These are phyloP conservation scores for Dicycla oo DNA, from an alignment of 2,888 invertebrate species.

Conservation along the genomic window DNA sequence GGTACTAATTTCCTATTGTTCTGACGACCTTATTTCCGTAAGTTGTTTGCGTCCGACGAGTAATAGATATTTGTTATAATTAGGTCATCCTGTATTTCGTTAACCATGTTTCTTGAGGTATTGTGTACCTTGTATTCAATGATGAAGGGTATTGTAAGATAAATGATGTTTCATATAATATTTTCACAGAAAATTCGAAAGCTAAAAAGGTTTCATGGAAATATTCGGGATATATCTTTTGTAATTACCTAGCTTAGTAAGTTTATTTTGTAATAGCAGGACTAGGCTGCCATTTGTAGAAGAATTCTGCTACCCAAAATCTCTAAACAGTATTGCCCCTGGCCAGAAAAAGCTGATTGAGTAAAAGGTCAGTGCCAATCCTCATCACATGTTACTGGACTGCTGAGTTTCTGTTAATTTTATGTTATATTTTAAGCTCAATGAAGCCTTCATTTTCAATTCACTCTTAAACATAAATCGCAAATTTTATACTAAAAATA, in stretches of 20 bases:
- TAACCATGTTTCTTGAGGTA: constrained; percentile 39
- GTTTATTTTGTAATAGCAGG: not conserved
- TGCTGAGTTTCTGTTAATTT: not conserved
- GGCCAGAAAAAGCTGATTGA: no score
- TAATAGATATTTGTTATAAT: constrained; percentile 56
- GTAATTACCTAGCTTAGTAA: not conserved
- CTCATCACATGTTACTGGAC: not conserved
- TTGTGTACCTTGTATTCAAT: constrained; percentile 30
- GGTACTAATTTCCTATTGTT: constrained; percentile 61
- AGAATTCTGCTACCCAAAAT: not conserved
- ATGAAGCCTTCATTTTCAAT: not conserved
- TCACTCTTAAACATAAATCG: not conserved
- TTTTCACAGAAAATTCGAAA: constrained; percentile 11
- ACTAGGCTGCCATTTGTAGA: not conserved
- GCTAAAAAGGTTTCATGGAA: not conserved
- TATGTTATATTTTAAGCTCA: not conserved
- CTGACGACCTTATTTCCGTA: constrained; percentile 40
- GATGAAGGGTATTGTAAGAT: constrained; percentile 33
- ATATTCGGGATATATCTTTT: not conserved
- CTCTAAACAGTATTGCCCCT: no score
- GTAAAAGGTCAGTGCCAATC: not conserved
- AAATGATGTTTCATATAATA: constrained; percentile 13
- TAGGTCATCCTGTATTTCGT: constrained; percentile 45
- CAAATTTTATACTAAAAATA: constrained; percentile 12
- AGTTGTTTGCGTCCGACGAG: constrained; percentile 28